phyloP scores from a whole-genome alignment of 1,140 invertebrate genomes.

The Euglossa dilemma region DNA sequence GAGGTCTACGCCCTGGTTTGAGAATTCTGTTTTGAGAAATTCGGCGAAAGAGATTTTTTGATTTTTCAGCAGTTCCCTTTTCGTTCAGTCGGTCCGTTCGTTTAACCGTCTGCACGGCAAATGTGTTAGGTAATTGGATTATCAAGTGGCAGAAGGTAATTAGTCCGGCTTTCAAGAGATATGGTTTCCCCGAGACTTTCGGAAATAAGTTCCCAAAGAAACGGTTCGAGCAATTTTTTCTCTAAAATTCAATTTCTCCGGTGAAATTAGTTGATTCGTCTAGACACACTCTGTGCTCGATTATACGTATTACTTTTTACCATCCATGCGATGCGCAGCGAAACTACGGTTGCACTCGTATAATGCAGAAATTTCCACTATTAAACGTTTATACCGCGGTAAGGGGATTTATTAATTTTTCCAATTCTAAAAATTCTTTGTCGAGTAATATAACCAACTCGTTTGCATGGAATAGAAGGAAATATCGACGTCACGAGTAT shows the following conservation, averaged over 20 bases:
- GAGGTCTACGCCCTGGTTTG: not conserved
- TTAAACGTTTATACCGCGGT: no score
- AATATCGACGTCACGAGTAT: no score
- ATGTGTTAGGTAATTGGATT: conserved; percentile 17
- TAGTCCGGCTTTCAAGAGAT: conserved; percentile 4
- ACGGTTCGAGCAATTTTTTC: not conserved
- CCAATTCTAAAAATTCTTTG: not conserved
- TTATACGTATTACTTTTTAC: not conserved
- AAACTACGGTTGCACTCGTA: not conserved
- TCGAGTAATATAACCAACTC: no score
- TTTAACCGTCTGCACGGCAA: conserved; percentile 8
- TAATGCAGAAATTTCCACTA: not conserved
- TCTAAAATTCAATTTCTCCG: not conserved
- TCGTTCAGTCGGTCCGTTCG: not conserved
- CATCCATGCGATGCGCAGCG: not conserved
- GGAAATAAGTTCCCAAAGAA: conserved; percentile 10
- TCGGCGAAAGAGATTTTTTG: not conserved
- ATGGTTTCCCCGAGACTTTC: not conserved
- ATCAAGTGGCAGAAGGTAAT: conserved; percentile 9
- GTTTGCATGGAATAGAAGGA: no score
- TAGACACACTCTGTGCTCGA: not conserved
- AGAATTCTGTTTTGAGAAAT: not conserved
- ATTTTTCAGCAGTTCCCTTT: not conserved
- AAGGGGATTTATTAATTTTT: not conserved
- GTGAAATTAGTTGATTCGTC: not conserved